phyloP scores from a whole-genome alignment of 2,113 vertebrate genomes.

The Menura novaehollandiae region DNA sequence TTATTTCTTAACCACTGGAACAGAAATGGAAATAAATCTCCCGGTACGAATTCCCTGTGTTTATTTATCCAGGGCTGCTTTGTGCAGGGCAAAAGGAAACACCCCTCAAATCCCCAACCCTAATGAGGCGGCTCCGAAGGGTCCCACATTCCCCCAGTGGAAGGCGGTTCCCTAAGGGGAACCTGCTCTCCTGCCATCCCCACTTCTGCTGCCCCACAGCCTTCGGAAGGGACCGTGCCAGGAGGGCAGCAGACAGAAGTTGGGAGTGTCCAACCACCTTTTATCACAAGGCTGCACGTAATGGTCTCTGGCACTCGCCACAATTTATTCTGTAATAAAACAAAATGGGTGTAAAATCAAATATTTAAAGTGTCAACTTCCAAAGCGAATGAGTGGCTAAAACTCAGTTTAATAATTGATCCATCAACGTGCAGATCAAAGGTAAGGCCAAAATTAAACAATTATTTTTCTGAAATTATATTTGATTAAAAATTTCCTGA shows the following conservation, averaged over 20 bases:
- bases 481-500: conserved; percentile 77
- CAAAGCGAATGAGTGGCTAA: conserved; percentile 35
- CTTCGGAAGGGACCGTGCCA: not conserved
- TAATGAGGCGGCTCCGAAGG: not conserved
- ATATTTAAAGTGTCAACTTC: conserved; percentile 67
- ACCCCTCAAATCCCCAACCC: not conserved
- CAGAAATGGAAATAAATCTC: conserved; percentile 46
- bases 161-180: not conserved
- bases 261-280: not conserved
- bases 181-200: not conserved
- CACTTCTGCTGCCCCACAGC: not conserved
- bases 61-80: not conserved
- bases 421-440: conserved; percentile 65
- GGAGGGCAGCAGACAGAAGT: not conserved
- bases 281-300: not conserved
- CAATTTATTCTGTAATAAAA: conserved; percentile 49
- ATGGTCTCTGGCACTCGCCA: conserved; percentile 6
- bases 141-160: not conserved
- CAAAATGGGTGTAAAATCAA: conserved; percentile 56
- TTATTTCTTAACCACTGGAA: conserved; percentile 80
- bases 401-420: conserved; percentile 59
- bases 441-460: conserved; percentile 66
- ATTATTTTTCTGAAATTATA: conserved; percentile 74
- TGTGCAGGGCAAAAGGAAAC: not conserved
- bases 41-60: not conserved